Conservation (phyloP, 2,888 invertebrate species). For the Tetragonisca angustula region DNA sequence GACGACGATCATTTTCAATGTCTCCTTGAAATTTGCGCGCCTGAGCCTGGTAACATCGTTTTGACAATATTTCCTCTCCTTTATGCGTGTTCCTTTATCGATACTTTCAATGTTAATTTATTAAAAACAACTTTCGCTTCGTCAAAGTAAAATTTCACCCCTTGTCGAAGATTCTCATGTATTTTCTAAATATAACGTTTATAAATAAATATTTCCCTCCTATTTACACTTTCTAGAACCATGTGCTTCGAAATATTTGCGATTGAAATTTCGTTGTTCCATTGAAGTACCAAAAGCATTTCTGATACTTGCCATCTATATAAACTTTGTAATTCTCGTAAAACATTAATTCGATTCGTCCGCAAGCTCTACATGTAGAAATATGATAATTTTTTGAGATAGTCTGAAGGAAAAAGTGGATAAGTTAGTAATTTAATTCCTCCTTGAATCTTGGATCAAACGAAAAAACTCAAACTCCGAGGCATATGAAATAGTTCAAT, state of each 20-base stretch:
- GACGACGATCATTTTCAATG: conserved; percentile 21
- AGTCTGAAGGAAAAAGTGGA: background rate
- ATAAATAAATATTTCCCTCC: too few relatives aligned
- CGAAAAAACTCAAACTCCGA: too few relatives aligned
- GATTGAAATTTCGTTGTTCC: background rate
- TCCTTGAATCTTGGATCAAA: too few relatives aligned
- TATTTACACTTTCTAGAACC: background rate
- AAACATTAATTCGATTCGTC: background rate
- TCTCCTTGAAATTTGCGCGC: background rate
- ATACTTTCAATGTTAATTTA: too few relatives aligned
- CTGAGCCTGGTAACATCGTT: background rate
- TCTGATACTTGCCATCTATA: background rate
- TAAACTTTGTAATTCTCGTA: background rate
- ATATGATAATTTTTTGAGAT: background rate
- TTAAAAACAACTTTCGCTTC: too few relatives aligned
- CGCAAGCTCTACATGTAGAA: background rate
- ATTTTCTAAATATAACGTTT: too few relatives aligned
- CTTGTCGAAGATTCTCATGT: too few relatives aligned
- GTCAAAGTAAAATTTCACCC: too few relatives aligned
- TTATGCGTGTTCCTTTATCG: background rate
- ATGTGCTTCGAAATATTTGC: background rate
- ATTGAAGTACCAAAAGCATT: background rate
- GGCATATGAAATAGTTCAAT: too few relatives aligned
- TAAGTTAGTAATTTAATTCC: too few relatives aligned
- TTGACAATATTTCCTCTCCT: background rate